Base-by-base conservation (phyloP, 2,113 vertebrate genomes). In the Pygoscelis adeliae region DNA sequence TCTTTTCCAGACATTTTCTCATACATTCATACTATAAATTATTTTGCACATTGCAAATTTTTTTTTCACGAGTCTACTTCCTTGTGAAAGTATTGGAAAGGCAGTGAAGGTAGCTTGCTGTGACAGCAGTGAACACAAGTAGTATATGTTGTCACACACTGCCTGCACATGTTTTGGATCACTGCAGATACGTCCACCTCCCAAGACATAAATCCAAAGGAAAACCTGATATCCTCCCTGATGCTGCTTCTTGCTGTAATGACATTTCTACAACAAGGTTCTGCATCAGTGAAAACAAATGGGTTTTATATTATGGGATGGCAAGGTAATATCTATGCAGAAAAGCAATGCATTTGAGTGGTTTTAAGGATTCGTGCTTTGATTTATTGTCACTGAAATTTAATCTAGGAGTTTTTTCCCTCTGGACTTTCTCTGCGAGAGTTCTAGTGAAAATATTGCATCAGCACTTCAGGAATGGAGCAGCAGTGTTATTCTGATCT, bases 321-420 rank as follows among this genome's bases (percentile, higher is more conserved):
- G 61, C 36, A 87, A 85, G 40, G 81, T 95, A 79, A 14, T 79
- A 58, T 53, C 87, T 83, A 6, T 84, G 65, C 56, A 89, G 62
- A 89, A 85, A 72, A 87, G 30, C 27, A 65, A 12, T 72, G 44
- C 30, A 32, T 89, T 52, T 81, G 42, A 44, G 30, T 85, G 72
- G 40, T 69, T 91, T 62, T 81, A 72, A 70, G 73, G 49, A 55
- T 49, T 91, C 53, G 7, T 67, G 73, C 44, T 86, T 82, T 96
- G 83, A 95, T 97, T 96, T 95, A 87, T 92, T 58, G 42, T 87
- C 81, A 77, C 62, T 94, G 95, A 96, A 97, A 87, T 87, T 87
- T 93, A 94, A 95, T 96, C 81, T 71, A 46, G 42, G 20, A 5
- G 0, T 30, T 84, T 93, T 89, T 90, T 86, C 86, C 9, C 77